phyloP scores from a whole-genome alignment of 2,113 vertebrate species.

The Tauraco erythrolophus region DNA sequence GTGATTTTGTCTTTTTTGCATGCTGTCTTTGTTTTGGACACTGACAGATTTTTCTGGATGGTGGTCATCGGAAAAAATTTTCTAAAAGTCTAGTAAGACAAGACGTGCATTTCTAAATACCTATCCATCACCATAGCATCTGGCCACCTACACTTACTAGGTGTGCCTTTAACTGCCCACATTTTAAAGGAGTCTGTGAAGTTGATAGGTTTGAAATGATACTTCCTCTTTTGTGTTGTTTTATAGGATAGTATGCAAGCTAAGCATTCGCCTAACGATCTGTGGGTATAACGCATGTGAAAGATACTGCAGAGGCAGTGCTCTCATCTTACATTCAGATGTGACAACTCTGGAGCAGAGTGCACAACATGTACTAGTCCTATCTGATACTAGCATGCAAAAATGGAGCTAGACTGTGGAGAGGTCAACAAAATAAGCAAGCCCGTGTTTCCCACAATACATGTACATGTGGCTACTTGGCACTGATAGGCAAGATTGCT shows the following conservation, averaged over 20 bases:
- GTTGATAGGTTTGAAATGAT: not conserved
- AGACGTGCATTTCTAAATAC: not conserved
- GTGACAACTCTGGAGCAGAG: not conserved
- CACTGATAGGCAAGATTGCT: not conserved
- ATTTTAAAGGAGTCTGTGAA: not conserved
- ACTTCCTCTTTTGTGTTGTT: not conserved
- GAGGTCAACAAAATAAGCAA: not conserved
- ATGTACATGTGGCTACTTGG: not conserved
- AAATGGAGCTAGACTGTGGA: not conserved
- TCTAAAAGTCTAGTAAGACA: not conserved
- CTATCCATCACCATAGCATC: not conserved
- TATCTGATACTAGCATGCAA: not conserved
- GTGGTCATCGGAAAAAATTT: not conserved
- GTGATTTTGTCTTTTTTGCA: conserved; percentile 44
- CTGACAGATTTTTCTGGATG: conserved; percentile 11
- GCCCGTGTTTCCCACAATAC: not conserved
- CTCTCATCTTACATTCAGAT: not conserved
- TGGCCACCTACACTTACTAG: not conserved
- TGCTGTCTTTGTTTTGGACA: conserved; percentile 34
- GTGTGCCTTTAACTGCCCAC: not conserved
- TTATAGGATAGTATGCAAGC: not conserved
- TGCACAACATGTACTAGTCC: not conserved
- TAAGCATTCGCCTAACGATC: not conserved
- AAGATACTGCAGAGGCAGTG: not conserved
- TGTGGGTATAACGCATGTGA: rapidly evolving